A percentile compares a stretch with the other conserved stretches of the same genome.
Evolutionary conservation across 2,888 invertebrate genomes (phyloP).

Genomic region (Cremastinae sp.): DNA sequence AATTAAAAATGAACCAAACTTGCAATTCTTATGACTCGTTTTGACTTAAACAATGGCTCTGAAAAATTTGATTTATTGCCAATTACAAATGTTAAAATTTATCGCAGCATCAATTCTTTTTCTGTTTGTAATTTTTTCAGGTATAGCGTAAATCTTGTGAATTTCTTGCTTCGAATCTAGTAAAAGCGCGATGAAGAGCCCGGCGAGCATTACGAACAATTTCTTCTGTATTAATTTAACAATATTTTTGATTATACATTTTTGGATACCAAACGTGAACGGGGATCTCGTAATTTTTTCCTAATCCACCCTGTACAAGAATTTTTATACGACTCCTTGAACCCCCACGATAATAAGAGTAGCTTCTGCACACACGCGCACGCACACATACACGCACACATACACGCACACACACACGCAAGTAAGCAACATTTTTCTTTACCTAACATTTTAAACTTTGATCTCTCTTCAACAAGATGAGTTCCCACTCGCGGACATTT

Average conservation of each 20-base stretch:
- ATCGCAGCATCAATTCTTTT: constrained; percentile 37
- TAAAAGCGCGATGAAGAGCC: constrained; percentile 45
- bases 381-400: no score
- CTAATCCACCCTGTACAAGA: constrained; percentile 32
- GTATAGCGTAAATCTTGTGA: not conserved
- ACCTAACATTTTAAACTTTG: not conserved
- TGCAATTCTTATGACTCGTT: constrained; percentile 10
- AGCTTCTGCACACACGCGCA: no score
- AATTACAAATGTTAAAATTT: constrained; percentile 56
- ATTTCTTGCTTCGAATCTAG: constrained; percentile 5
- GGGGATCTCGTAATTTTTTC: constrained; percentile 38
- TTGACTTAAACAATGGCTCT: constrained; percentile 33
- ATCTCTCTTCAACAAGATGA: constrained; percentile 5
- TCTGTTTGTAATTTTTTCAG: constrained; percentile 4
- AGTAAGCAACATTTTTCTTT: not conserved
- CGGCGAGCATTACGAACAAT: constrained; percentile 43
- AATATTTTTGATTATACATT: not conserved
- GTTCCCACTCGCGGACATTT: constrained; percentile 56
- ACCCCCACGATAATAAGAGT: no score
- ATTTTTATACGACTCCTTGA: constrained; percentile 9
- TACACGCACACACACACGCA: no score
- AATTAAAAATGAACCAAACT: constrained; percentile 16
- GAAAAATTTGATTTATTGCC: constrained; percentile 45
- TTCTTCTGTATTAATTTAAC: not conserved
- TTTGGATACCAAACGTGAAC: constrained; percentile 15